These are phyloP conservation scores for Typhlomys cinereus DNA, from an alignment of 2,113 vertebrate genomes.

Conservation along the genomic window DNA sequence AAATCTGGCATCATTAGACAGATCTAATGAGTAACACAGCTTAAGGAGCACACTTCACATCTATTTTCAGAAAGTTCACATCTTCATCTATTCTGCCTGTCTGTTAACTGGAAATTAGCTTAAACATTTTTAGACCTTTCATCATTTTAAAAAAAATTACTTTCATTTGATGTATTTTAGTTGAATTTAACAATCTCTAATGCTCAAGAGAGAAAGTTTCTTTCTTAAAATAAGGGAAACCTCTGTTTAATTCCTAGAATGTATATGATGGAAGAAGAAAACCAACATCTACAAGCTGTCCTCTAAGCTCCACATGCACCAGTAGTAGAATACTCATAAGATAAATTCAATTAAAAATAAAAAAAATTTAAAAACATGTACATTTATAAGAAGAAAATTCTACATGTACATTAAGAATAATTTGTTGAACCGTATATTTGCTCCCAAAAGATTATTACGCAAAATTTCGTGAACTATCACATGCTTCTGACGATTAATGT, in stretches of 20 bases:
- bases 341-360: too few species aligned
- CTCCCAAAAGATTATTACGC: not conserved
- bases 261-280: too few species aligned
- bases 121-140: not conserved
- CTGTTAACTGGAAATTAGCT: conserved; percentile 29
- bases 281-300: too few species aligned
- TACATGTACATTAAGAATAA: not conserved
- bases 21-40: not conserved
- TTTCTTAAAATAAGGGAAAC: too few species aligned
- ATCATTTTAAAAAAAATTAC: conserved; percentile 8
- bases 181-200: too few species aligned
- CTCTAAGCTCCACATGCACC: too few species aligned
- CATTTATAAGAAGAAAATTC: not conserved
- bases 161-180: not conserved
- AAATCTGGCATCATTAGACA: not conserved
- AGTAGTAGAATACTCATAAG: too few species aligned
- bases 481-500: not conserved
- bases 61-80: not conserved
- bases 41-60: not conserved
- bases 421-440: not conserved
- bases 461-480: not conserved
- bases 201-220: too few species aligned
- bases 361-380: too few species aligned
- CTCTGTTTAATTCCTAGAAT: too few species aligned
- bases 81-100: not conserved